These are phyloP conservation scores for Rhabdomys pumilio DNA, from an alignment of 2,797 vertebrate genomes.

Conservation along the genomic window DNA sequence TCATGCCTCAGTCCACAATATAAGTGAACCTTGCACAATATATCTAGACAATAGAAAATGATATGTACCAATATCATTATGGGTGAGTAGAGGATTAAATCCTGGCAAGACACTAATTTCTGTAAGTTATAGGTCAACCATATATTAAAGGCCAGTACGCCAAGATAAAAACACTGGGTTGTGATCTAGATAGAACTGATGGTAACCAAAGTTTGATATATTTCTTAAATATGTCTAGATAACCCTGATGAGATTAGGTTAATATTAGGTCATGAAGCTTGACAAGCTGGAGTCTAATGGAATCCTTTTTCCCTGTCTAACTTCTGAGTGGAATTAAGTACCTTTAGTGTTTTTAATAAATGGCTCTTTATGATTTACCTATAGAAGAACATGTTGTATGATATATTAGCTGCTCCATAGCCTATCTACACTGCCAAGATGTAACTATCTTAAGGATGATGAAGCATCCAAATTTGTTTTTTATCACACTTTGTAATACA, in stretches of 20 bases:
- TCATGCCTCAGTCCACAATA: neutral
- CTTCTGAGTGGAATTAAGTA: neutral
- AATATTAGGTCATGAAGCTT: conserved; percentile 31
- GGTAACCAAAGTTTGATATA: neutral
- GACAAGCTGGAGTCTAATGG: neutral
- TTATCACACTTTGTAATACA: neutral
- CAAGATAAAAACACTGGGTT: neutral
- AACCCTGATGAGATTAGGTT: neutral
- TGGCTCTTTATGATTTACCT: neutral
- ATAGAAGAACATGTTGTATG: neutral
- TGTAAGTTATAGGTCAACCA: neutral
- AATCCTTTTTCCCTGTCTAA: neutral
- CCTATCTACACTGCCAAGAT: conserved; percentile 50
- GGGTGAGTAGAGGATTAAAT: neutral
- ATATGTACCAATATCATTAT: neutral
- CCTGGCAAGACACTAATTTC: neutral
- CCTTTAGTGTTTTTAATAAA: neutral
- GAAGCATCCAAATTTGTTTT: conserved; percentile 20
- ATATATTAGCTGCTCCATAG: neutral
- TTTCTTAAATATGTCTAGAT: conserved; percentile 8
- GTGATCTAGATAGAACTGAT: neutral
- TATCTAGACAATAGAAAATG: neutral
- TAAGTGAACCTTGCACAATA: neutral
- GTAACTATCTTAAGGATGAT: neutral
- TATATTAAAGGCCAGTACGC: neutral